Base-by-base conservation (phyloP, 2,113 vertebrate genomes). In the Nothoprocta perdicaria region DNA sequence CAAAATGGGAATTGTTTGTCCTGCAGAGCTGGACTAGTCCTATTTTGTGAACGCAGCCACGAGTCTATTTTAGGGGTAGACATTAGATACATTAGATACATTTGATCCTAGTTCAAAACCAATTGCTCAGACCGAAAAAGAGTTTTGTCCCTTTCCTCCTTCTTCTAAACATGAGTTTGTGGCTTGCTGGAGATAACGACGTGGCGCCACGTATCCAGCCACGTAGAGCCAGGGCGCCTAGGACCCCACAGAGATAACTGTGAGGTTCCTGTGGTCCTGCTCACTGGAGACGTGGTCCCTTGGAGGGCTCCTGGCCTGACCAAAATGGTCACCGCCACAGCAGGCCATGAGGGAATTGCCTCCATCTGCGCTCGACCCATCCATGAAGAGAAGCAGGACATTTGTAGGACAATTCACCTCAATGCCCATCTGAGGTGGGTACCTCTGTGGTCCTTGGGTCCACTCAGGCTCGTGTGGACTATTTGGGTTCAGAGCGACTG, bases 141-240 rank as follows among this genome's bases (percentile, higher is more conserved):
- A 29, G n/a, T 48, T 86, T 38, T 69, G 50, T 90, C 41, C 53
- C 26, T 31, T 40, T 71, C 62, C 26, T 79, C 62, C 10, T 77
- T 35, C 29, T 67, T 75, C 9, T 60, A 69, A 72, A 67, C 43
- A n/a, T 7, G 9, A 23, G 41, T 45, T 21, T n/a, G 71, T 84
- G 75, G 62, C 33, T 84, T 77, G 84, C 40, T 66, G 78, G 71
- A 55, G 81, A 60, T 77, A 29, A 85, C 79, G 83, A 41, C 38
- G 7, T 1, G 0, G 9, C 0, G 0, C 1, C 0, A 3, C 1
- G 0, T n/a, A 73, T 17, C 21, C 6, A 0, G 11, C 2, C 1
- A 7, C 41, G 77, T 58, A 73, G 63, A 26, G 23, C 48, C 85
- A 33, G 43, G 46, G 73, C 63, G 43, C 35, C 45, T 52, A 53